These are phyloP conservation scores for Oscheius sp. DNA, from an alignment of 2,888 invertebrate species.

Conservation along the genomic window DNA sequence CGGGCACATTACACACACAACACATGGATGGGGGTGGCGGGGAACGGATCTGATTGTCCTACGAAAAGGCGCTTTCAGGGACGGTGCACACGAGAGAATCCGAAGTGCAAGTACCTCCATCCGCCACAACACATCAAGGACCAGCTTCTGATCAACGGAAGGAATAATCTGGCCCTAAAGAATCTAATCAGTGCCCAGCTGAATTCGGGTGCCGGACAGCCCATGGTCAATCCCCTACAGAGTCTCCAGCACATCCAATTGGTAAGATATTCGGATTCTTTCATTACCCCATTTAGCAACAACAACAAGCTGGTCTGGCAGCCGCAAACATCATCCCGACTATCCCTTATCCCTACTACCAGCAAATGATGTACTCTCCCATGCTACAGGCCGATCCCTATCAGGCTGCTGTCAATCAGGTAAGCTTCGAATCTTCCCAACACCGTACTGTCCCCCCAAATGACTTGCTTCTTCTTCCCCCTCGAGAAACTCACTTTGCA, in stretches of 20 bases:
- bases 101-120: slow-evolving; percentile 99
- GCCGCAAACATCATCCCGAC: slow-evolving; percentile 57
- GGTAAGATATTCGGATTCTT: background rate
- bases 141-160: slow-evolving; percentile 98
- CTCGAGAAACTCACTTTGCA: slow-evolving; percentile 8
- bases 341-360: slow-evolving; percentile 61
- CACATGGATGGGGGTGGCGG: background rate
- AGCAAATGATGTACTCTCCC: slow-evolving; percentile 60
- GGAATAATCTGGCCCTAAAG: slow-evolving; percentile 98
- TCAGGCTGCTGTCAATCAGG: slow-evolving; percentile 55
- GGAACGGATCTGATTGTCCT: slow-evolving; percentile 2
- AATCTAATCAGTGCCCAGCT: slow-evolving; percentile 60
- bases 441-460: background rate
- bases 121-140: slow-evolving; percentile 99
- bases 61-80: slow-evolving; percentile 81
- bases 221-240: slow-evolving; percentile 36
- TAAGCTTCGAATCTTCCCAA: slow-evolving; percentile 22
- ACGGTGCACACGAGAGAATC: slow-evolving; percentile 99
- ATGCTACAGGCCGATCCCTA: slow-evolving; percentile 55
- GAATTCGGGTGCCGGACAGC: slow-evolving; percentile 38
- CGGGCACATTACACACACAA: slow-evolving; percentile 4
- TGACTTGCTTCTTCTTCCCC: slow-evolving; percentile 25
- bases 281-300: slow-evolving; percentile 40
- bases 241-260: slow-evolving; percentile 35
- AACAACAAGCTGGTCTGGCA: slow-evolving; percentile 61